phyloP scores from a whole-genome alignment of 1,140 invertebrate genomes.

The Zaprionus vittiger region DNA sequence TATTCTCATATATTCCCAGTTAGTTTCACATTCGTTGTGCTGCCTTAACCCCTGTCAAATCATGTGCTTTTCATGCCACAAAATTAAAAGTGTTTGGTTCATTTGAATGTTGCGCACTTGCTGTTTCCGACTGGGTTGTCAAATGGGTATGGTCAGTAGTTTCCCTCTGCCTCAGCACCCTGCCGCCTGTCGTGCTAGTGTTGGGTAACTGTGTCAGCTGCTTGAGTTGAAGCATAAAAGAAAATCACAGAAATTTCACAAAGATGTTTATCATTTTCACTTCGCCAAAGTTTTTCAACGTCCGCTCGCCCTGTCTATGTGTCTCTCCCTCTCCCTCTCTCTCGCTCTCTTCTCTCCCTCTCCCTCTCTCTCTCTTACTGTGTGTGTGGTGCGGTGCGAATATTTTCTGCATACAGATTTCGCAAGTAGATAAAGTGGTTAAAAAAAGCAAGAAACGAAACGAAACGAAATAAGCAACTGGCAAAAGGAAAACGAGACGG shows the following conservation, averaged over 20 bases:
- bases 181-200: not conserved
- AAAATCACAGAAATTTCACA: slow-evolving; percentile 80
- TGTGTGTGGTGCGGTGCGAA: slow-evolving; percentile 46
- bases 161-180: not conserved
- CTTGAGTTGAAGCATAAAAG: slow-evolving; percentile 54
- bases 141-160: slow-evolving; percentile 13
- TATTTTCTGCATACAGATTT: slow-evolving; percentile 83
- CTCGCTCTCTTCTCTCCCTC: not conserved
- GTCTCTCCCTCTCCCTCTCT: not conserved
- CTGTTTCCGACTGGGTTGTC: not conserved
- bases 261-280: slow-evolving; percentile 65
- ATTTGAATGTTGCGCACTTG: not conserved
- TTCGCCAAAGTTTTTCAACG: slow-evolving; percentile 61
- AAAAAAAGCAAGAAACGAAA: slow-evolving; percentile 19
- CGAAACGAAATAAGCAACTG: slow-evolving; percentile 35
- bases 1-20: not conserved
- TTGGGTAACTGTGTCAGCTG: slow-evolving; percentile 49
- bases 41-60: not conserved
- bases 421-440: slow-evolving; percentile 72
- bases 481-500: slow-evolving; percentile 16
- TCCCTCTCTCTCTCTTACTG: not conserved
- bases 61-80: not conserved
- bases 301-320: not conserved
- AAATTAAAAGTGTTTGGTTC: not conserved
- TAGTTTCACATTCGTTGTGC: not conserved